Percentiles rank a stretch among this genome's conserved stretches.
Evolutionary conservation across 2,888 invertebrate species (phyloP).

Genomic region (Cephus runcator): DNA sequence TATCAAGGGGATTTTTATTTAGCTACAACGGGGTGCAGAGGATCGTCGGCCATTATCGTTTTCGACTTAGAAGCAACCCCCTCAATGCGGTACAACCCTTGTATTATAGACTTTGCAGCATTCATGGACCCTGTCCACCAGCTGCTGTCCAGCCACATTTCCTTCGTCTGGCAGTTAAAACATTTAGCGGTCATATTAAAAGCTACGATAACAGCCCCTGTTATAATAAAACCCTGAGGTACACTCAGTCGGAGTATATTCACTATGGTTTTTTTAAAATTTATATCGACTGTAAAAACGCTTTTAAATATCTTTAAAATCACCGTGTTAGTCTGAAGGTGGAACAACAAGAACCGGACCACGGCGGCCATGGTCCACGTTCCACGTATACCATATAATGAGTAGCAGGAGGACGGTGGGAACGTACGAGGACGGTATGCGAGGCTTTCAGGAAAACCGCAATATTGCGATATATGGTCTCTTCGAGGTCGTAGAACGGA

Average conservation of each 20-base stretch:
- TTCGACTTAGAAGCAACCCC: too few species aligned
- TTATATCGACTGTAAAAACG: not conserved
- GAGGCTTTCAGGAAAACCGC: constrained; percentile 10
- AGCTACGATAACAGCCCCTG: not conserved
- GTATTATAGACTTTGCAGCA: too few species aligned
- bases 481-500: too few species aligned
- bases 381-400: not conserved
- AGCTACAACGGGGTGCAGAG: too few species aligned
- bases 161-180: not conserved
- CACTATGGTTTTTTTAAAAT: not conserved
- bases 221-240: not conserved
- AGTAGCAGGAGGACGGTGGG: too few species aligned
- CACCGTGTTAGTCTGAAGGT: not conserved
- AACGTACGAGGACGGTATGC: not conserved
- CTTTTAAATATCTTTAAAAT: constrained; percentile 3
- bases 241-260: not conserved
- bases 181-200: not conserved
- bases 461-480: constrained; percentile 20
- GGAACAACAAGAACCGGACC: not conserved
- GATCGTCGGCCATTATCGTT: too few species aligned
- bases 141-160: not conserved
- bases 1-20: too few species aligned
- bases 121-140: too few species aligned
- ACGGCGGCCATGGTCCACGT: not conserved
- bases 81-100: too few species aligned